Base-by-base conservation (phyloP, 2,797 vertebrate genomes). In the Amblyopsis hoosieri region DNA sequence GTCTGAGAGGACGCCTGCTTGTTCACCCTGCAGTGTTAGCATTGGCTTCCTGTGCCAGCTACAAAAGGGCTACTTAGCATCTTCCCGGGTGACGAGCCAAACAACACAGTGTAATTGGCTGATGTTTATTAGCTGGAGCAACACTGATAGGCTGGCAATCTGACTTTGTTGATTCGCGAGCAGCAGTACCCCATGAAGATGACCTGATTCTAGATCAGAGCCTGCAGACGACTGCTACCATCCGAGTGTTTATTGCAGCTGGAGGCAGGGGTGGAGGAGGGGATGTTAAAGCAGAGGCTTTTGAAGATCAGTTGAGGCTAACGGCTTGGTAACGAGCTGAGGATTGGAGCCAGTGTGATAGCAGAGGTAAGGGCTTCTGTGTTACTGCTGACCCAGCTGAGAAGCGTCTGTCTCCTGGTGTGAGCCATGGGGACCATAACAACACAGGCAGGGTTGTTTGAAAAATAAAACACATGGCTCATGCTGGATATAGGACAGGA, bases 291-390 rank as follows among this genome's bases (percentile, higher is more conserved):
- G 45, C 57, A 72, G 69, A 65, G 68, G 71, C 75, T 72, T 60
- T 66, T 63, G 60, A 66, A 68, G 78, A 85, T 86, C 67, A 76
- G 78, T 71, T 62, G 75, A 62, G 45, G 70, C 75, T 80, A 82
- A 86, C 17, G 9, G 65, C 69, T 54, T 54, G 48, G 45, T 88
- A 85, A 84, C 54, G 45, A 84, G 54, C 54, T 6, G 45, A 49
- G 57, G n/a, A 58, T 63, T 76, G 67, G 54, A 54, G 75, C 58
- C 54, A 51, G 68, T 60, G 67, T 69, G 63, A 73, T 64, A 64
- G 55, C 33, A 46, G 53, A 46, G 57, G 64, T 45, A 13, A 45
- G 60, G 19, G 23, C 56, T 3, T 6, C 42, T 10, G 15, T 54
- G 54, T 15, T 7, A 14, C 37, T 11, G 0, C 15, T 45, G 23